Evolutionary conservation across 2,888 invertebrate species (phyloP).

Genomic region (Rhingia rostrata): DNA sequence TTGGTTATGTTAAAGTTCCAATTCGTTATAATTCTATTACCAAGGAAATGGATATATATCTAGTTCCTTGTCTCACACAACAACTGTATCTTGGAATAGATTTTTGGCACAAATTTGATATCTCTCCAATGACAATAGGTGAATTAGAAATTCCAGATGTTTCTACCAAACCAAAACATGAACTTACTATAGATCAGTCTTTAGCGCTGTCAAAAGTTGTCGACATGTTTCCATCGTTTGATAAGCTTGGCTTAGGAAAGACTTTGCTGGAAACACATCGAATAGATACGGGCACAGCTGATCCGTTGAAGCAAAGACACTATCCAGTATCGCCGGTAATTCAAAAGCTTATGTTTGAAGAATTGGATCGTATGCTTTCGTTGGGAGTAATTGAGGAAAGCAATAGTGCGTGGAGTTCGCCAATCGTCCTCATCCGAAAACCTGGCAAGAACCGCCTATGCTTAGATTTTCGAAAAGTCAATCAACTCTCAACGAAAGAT

Average conservation of each 20-base stretch:
- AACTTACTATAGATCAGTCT: neutral
- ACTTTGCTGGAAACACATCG: slow-evolving; percentile 46
- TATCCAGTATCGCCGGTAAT: no score
- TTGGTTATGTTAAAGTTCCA: neutral
- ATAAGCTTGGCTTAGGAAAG: slow-evolving; percentile 35
- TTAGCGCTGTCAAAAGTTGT: neutral
- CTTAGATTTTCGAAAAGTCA: no score
- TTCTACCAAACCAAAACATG: neutral
- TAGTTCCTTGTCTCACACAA: slow-evolving; percentile 36
- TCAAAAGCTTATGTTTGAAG: no score
- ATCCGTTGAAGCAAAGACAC: no score
- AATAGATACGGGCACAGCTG: neutral
- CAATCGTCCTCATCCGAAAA: no score
- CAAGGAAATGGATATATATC: slow-evolving; percentile 15
- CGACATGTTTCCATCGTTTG: neutral
- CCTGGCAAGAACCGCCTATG: no score
- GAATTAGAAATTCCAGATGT: neutral
- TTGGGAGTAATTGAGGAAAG: no score
- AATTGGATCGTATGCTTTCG: no score
- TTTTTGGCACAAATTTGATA: slow-evolving; percentile 48
- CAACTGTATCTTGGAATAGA: slow-evolving; percentile 51
- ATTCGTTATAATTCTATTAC: neutral
- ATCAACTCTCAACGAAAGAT: no score
- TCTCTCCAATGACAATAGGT: slow-evolving; percentile 19
- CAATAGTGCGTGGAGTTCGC: no score